Base-by-base conservation (phyloP, 2,113 vertebrate species). In the Blennius ocellaris region DNA sequence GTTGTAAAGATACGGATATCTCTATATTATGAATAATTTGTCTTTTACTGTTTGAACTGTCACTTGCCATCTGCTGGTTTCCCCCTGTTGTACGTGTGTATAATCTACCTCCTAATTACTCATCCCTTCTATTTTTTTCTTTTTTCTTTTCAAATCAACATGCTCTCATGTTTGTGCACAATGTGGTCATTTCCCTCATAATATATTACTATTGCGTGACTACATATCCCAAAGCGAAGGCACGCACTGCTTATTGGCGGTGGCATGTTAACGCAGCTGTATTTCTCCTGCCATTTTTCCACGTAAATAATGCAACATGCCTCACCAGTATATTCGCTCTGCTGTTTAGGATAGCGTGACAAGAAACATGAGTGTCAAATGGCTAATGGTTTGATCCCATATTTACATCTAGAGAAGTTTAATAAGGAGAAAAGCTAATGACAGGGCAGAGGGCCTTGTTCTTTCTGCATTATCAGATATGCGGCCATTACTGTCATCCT, bases 261-360 rank as follows among this genome's bases (percentile, higher is more conserved):
- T 57, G 76, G 79, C 74, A 3, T 60, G 69, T 51, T 64, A 73
- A 78, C 78, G 72, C 72, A 71, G 60, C 56, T 40, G 3, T 66
- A 11, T 50, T 74, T 30, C 54, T 39, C 51, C 50, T 50, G 15
- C 76, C 69, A 15, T 72, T 83, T 30, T 66, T 78, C 41, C 52
- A 21, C 21, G 61, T 73, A 48, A 77, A 81, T 80, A 53, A 86
- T 65, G 17, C 68, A 79, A 17, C 44, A 17, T 8, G 17, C 12
- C 6, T 58, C 38, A 41, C 43, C 66, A 38, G 58, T 21, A 30
- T 45, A 64, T 56, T 56, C 3, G 6, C 16, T 17, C 3, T 2
- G n/a, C 17, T 36, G 49, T 61, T 8, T 6, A n/a, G 45, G 21
- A 30, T 1, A 8, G 56, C 9, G 51, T 57, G 62, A 68, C 12